phyloP scores from a whole-genome alignment of 2,113 vertebrate genomes.

The Megaptera novaeangliae region DNA sequence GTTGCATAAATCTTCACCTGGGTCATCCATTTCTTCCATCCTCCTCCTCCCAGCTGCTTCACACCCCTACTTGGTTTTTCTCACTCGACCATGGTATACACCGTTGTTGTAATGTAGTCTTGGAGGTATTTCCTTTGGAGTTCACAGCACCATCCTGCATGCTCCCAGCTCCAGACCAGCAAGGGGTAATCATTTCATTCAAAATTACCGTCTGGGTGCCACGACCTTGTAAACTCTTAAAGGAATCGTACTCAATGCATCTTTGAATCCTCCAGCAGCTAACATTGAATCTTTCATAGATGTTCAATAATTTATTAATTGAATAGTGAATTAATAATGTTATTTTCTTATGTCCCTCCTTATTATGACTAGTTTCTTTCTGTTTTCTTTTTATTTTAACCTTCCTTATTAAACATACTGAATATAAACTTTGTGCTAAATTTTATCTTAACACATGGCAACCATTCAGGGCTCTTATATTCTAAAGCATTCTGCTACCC shows the following conservation, averaged over 20 bases:
- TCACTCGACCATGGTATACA: rapidly evolving
- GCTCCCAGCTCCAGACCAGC: neutral
- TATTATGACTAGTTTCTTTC: neutral
- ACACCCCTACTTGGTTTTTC: rapidly evolving
- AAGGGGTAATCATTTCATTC: rapidly evolving
- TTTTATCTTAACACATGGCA: neutral
- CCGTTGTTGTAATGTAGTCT: rapidly evolving
- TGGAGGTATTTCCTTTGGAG: neutral
- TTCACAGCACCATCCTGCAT: rapidly evolving
- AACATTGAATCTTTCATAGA: neutral
- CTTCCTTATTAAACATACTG: neutral
- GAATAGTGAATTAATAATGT: neutral
- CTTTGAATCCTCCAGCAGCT: neutral
- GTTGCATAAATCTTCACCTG: neutral
- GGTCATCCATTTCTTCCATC: neutral
- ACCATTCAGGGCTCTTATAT: neutral
- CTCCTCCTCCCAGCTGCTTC: neutral
- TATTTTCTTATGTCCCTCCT: neutral
- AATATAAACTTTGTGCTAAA: neutral
- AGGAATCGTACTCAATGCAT: neutral
- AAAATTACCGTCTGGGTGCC: neutral
- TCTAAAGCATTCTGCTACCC: neutral
- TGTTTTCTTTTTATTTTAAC: neutral
- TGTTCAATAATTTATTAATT: neutral
- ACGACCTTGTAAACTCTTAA: neutral